A percentile compares a stretch with the other conserved stretches of the same genome.
Conservation (phyloP, 2,888 invertebrate genomes). For the Diarsia dahlii region DNA sequence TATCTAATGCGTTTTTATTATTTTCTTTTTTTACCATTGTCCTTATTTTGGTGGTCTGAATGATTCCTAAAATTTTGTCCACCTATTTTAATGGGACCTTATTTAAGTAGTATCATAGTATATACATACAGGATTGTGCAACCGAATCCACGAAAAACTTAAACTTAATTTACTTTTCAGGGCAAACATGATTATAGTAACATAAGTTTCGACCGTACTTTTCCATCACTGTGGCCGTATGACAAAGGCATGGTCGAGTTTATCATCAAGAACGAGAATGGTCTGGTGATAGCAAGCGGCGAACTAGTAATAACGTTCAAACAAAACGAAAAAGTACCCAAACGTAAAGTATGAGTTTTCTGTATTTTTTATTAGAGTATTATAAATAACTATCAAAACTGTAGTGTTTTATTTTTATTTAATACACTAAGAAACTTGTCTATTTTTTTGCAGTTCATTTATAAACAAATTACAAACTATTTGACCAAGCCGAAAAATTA, state of each 20-base stretch:
- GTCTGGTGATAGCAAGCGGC: background rate
- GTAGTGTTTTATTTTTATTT: background rate
- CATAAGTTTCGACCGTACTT: background rate
- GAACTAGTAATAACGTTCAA: background rate
- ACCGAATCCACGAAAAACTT: background rate
- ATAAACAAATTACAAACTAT: no score
- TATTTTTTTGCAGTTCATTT: no score
- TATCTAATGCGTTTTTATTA: no score
- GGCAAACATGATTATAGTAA: background rate
- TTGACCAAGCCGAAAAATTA: background rate
- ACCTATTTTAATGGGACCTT: no score
- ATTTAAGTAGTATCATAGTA: no score
- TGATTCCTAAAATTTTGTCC: no score
- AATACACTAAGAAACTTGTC: background rate
- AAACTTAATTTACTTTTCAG: slow-evolving; percentile 11
- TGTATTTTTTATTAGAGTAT: background rate
- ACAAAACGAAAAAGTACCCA: background rate
- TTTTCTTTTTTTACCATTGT: no score
- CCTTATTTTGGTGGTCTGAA: no score
- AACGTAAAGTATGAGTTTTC: background rate
- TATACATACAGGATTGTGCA: no score
- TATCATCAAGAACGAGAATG: background rate
- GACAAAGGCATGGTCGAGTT: slow-evolving; percentile 22
- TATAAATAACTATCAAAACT: background rate
- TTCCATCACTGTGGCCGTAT: slow-evolving; percentile 36